phyloP scores from a whole-genome alignment of 2,113 vertebrate species.

The Trachemys scripta region DNA sequence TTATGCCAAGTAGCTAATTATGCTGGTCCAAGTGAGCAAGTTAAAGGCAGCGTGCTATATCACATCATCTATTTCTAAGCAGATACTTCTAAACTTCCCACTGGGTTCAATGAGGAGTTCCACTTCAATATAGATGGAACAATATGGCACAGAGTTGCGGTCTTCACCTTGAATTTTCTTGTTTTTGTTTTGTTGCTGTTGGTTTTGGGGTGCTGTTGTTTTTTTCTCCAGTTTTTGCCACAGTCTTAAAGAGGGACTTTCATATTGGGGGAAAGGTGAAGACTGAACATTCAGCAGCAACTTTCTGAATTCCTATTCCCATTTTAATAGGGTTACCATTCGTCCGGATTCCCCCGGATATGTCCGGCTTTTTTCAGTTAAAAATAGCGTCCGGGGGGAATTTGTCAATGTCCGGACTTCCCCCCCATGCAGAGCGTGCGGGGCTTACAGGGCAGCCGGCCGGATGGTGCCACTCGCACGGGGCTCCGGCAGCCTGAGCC shows the following conservation, averaged over 20 bases:
- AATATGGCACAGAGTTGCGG: not conserved
- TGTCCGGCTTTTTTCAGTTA: too few relatives aligned
- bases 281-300: not conserved
- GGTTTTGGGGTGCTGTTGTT: not conserved
- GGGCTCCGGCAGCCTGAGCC: too few relatives aligned
- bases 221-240: not conserved
- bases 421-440: too few relatives aligned
- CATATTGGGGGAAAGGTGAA: not conserved
- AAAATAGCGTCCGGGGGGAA: too few relatives aligned
- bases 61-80: accelerated
- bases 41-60: accelerated
- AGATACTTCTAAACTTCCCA: not conserved
- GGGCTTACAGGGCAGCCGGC: too few relatives aligned
- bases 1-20: accelerated
- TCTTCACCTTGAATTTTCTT: not conserved
- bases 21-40: not conserved
- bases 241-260: not conserved
- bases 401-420: too few relatives aligned
- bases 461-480: too few relatives aligned
- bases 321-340: not conserved
- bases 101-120: not conserved
- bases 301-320: not conserved
- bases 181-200: not conserved
- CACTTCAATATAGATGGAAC: not conserved
- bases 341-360: too few relatives aligned